A percentile compares a stretch with the other conserved stretches of the same genome.
Conservation (phyloP, 2,113 vertebrate genomes). For the Gopherus evgoodei region DNA sequence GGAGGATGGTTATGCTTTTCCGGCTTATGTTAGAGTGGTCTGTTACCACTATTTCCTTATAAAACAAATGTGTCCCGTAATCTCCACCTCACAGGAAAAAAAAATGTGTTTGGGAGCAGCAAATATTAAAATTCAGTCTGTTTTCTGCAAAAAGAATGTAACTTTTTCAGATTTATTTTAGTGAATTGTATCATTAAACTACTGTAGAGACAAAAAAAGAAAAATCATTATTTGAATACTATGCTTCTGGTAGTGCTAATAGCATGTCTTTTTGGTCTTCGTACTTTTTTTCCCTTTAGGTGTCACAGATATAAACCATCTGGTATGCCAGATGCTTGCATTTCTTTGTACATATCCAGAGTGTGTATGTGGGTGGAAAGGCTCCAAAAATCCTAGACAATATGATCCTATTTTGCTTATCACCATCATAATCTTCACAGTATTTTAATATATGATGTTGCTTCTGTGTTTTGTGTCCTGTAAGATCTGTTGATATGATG, state of each 20-base stretch:
- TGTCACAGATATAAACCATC: conserved; percentile 78
- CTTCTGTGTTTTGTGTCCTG: conserved; percentile 26
- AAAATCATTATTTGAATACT: conserved; percentile 61
- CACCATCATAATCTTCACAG: conserved; percentile 49
- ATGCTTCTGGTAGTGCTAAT: conserved; percentile 57
- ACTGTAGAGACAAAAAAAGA: conserved; percentile 58
- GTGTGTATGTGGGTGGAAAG: conserved; percentile 48
- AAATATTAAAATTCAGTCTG: conserved; percentile 48
- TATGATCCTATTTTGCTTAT: conserved; percentile 69
- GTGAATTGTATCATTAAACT: conserved; percentile 55
- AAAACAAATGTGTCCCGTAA: neutral
- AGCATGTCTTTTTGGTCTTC: conserved; percentile 59
- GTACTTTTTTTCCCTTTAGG: conserved; percentile 60
- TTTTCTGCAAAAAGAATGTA: neutral
- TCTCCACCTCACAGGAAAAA: neutral
- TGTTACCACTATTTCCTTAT: neutral
- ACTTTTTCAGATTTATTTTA: conserved; percentile 48
- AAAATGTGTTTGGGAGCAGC: neutral
- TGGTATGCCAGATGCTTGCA: conserved; percentile 74
- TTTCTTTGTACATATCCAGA: conserved; percentile 58
- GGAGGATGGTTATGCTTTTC: neutral
- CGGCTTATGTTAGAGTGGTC: neutral
- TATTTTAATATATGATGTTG: conserved; percentile 60
- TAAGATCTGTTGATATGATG: conserved; percentile 4
- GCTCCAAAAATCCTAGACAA: conserved; percentile 53